phyloP scores from a whole-genome alignment of 2,888 invertebrate species.

The Halictus ligatus region DNA sequence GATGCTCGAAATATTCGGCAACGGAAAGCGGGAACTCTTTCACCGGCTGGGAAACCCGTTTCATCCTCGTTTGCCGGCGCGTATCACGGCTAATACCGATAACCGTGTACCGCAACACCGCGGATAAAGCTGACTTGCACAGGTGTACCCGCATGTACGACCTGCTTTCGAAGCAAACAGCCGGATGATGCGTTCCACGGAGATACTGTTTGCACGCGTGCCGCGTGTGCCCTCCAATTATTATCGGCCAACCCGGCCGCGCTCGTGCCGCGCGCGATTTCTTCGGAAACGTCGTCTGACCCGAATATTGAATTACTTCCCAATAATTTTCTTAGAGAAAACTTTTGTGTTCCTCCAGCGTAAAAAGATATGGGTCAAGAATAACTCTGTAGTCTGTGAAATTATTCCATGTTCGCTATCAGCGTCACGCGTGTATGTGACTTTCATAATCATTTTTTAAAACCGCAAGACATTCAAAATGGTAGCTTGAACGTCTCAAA shows the following conservation, averaged over 20 bases:
- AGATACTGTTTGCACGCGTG: conserved; percentile 16
- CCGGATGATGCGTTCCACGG: conserved; percentile 25
- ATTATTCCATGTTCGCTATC: too few species aligned
- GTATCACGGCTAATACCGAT: conserved; percentile 46
- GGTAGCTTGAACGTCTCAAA: too few species aligned
- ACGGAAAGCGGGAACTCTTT: background rate
- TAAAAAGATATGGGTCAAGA: too few species aligned
- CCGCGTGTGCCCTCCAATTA: background rate
- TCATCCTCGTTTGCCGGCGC: conserved; percentile 34
- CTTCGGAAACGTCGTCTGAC: background rate
- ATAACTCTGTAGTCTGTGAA: too few species aligned
- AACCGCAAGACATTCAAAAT: too few species aligned
- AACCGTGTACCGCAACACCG: conserved; percentile 32
- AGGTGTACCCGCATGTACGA: conserved; percentile 70
- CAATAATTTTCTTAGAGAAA: too few species aligned
- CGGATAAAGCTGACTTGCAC: conserved; percentile 49
- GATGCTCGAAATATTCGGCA: background rate
- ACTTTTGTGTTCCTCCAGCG: too few species aligned
- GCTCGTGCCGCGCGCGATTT: background rate
- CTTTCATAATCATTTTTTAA: too few species aligned
- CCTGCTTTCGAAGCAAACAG: conserved; percentile 58
- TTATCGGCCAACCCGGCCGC: background rate
- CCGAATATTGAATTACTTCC: background rate
- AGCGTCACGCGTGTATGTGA: too few species aligned
- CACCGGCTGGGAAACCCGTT: conserved; percentile 45